Conservation (phyloP, 2,888 invertebrate genomes). For the Heteromyza rotundicornis region DNA sequence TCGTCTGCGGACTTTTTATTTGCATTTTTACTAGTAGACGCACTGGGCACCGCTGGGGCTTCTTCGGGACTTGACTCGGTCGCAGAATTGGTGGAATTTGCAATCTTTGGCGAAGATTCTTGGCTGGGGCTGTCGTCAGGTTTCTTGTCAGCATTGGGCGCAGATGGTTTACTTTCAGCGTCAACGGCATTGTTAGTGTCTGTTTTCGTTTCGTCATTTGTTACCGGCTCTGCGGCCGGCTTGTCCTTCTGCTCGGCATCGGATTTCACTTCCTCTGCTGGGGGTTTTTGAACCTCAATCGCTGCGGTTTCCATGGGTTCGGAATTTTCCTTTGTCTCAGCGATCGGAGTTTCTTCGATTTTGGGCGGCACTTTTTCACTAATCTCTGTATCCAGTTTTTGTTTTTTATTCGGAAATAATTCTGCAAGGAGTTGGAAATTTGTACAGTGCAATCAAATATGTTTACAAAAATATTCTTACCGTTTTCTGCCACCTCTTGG, state of each 20-base stretch:
- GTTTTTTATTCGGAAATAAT: slow-evolving; percentile 45
- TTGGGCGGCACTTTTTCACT: slow-evolving; percentile 12
- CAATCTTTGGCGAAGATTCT: no score
- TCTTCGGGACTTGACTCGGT: neutral
- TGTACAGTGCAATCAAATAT: neutral
- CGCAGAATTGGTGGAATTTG: neutral
- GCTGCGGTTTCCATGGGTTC: neutral
- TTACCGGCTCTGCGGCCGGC: neutral
- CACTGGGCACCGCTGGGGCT: slow-evolving; percentile 33
- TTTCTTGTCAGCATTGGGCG: no score
- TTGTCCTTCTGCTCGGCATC: neutral
- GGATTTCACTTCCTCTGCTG: neutral
- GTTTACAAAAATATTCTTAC: slow-evolving; percentile 30
- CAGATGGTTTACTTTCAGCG: no score
- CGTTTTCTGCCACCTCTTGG: slow-evolving; percentile 53
- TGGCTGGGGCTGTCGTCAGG: no score
- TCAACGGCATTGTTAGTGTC: neutral
- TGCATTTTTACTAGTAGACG: slow-evolving; percentile 35
- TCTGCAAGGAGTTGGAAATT: slow-evolving; percentile 34
- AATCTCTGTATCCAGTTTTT: slow-evolving; percentile 38
- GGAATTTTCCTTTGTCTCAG: slow-evolving; percentile 19
- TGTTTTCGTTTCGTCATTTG: slow-evolving; percentile 10
- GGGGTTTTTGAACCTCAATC: neutral
- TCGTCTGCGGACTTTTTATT: slow-evolving; percentile 52
- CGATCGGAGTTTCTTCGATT: neutral